Evolutionary conservation across 2,888 invertebrate species (phyloP).

Genomic region (Protula sp.): DNA sequence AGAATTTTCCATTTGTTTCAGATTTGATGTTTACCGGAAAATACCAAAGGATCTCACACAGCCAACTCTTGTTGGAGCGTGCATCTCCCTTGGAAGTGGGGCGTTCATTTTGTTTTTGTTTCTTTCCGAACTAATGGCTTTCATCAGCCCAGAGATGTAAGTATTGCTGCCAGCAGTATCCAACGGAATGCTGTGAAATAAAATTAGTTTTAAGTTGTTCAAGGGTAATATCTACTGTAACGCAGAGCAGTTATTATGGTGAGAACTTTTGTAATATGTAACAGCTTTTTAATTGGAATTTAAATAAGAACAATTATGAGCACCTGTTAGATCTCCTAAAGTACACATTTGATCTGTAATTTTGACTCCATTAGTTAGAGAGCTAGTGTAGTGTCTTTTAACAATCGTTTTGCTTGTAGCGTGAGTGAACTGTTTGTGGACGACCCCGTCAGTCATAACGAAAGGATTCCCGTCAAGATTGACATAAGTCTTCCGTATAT

Average conservation of each 20-base stretch:
- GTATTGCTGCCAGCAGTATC: no score
- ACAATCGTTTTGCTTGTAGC: no score
- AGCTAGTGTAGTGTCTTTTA: no score
- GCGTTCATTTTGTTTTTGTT: slow-evolving; percentile 57
- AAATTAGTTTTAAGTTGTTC: background rate
- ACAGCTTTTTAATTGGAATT: no score
- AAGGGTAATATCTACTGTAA: no score
- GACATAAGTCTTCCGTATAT: slow-evolving; percentile 58
- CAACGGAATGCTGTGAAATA: background rate
- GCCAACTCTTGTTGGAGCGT: slow-evolving; percentile 59
- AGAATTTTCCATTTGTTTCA: slow-evolving; percentile 31
- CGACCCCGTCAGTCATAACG: slow-evolving; percentile 55
- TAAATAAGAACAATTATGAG: no score
- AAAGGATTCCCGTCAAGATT: slow-evolving; percentile 58
- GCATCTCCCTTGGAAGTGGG: slow-evolving; percentile 57
- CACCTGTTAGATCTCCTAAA: no score
- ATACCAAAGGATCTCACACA: slow-evolving; percentile 61
- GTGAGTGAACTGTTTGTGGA: slow-evolving; percentile 59
- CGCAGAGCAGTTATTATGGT: no score
- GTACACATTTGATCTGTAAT: no score
- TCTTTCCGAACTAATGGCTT: slow-evolving; percentile 56
- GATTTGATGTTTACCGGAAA: slow-evolving; percentile 62
- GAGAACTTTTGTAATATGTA: no score
- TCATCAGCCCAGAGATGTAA: slow-evolving; percentile 57
- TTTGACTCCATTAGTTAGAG: no score